A percentile compares a stretch with the other conserved stretches of the same genome.
phyloP scores from a whole-genome alignment of 2,113 vertebrate species.

The Hippoglossus stenolepis region DNA sequence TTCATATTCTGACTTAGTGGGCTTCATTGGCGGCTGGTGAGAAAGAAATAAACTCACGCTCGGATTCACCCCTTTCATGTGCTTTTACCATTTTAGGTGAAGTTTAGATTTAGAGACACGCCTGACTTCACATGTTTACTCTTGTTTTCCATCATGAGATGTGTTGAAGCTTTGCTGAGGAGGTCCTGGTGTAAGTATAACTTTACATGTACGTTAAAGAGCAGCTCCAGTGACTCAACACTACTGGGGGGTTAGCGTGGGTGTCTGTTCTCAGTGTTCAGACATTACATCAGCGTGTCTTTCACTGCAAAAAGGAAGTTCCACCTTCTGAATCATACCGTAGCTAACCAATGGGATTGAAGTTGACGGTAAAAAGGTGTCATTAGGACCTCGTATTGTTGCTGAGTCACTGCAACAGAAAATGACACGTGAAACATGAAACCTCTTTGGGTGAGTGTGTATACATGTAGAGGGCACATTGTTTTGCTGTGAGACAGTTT shows the following conservation, averaged over 20 bases:
- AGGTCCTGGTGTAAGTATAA: conserved; percentile 36
- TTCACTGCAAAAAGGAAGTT: conserved; percentile 55
- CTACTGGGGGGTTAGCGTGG: conserved; percentile 42
- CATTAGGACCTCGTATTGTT: conserved; percentile 38
- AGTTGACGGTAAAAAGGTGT: conserved; percentile 54
- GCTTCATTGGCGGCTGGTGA: conserved; percentile 53
- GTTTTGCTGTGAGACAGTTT: too few species aligned
- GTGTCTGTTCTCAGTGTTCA: conserved; percentile 49
- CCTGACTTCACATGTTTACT: conserved; percentile 58
- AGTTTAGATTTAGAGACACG: conserved; percentile 49
- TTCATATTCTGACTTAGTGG: conserved; percentile 37
- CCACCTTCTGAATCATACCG: conserved; percentile 70
- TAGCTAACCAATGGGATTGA: conserved; percentile 48
- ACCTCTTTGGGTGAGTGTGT: conserved; percentile 1
- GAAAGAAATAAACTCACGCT: conserved; percentile 65
- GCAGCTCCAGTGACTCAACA: conserved; percentile 52
- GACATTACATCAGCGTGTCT: conserved; percentile 78
- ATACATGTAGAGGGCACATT: too few species aligned
- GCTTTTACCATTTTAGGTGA: conserved; percentile 79
- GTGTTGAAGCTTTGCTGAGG: conserved; percentile 11
- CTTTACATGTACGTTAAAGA: conserved; percentile 36
- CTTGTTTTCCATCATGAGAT: conserved; percentile 45
- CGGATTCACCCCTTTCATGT: conserved; percentile 43
- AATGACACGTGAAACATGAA: conserved; percentile 60
- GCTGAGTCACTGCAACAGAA: conserved; percentile 43